Evolutionary conservation across 2,797 vertebrate species (phyloP), one percentile per base, ranked within the genome.

Genomic region (Catostomus latipinnis): DNA sequence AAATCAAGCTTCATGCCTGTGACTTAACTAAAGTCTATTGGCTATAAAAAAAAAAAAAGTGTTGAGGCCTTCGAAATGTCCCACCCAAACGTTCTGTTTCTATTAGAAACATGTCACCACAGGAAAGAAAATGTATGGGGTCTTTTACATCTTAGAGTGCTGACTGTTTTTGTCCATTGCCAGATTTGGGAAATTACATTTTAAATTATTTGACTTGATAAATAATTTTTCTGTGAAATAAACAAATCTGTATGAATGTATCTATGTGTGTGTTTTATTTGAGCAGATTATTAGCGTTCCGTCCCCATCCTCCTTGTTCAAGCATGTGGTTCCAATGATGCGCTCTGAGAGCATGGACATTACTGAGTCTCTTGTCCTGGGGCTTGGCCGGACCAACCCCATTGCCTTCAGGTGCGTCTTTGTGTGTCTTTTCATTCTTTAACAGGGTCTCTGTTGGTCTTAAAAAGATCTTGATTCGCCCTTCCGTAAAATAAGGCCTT

Each of bases 281-380:
- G 63, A 71, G 50, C 86, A 99, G 98, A 95, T 98, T 88, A 95
- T 98, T 88, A 97, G 97, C 89, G 95, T 95, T 94, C 98, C 98
- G 84, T 98, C 98, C 92, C 96, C 97, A 83, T 97, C 97, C 70
- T 98, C 96, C 84, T 91, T 99, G 86, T 99, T 99, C 93, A 99
- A 99, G 93, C 97, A 98, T 92, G 95, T 98, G 87, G 98, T 99
- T 90, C 98, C 98, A 50, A 98, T 99, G 97, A 99, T 99, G 97
- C 97, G 98, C 92, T 99, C 97, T 82, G 98, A 99, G 93, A 97
- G 97, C 93, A 97, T 99, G 96, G 98, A 99, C 91, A 96, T 99
- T 92, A 98, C 98, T 57, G 98, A 99, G 92, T 98, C 98, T 91
- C 96, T 99, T 69, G 98, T 99, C 78, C 93, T 99, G 91, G 98